Percentiles rank a stretch among this genome's conserved stretches.
These are phyloP conservation scores for Aphidius ervi DNA, from an alignment of 1,140 invertebrate genomes.

Conservation along the genomic window DNA sequence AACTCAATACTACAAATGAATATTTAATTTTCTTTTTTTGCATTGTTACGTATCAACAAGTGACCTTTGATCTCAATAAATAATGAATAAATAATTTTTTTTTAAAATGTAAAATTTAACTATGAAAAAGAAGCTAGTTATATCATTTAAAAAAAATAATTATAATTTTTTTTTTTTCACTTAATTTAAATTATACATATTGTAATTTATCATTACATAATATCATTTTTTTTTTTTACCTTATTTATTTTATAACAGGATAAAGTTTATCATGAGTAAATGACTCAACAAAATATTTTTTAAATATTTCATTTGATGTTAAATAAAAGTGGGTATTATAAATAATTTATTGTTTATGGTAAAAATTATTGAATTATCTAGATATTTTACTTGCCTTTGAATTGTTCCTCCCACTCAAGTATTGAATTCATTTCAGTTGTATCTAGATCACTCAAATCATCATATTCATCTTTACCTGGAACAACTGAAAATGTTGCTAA, in stretches of 20 bases:
- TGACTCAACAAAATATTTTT: no score
- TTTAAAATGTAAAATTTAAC: no score
- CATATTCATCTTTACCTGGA: constrained; percentile 80
- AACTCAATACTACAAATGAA: no score
- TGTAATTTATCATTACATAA: neutral
- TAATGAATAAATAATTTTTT: constrained; percentile 1
- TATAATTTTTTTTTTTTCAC: neutral
- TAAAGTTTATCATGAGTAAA: no score
- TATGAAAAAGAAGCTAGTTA: no score
- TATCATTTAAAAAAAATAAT: no score
- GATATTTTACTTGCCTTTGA: constrained; percentile 68
- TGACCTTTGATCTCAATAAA: constrained; percentile 24
- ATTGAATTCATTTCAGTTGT: constrained; percentile 82
- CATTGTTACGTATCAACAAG: constrained; percentile 8
- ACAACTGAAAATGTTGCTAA: constrained; percentile 90
- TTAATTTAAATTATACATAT: neutral
- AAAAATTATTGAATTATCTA: neutral
- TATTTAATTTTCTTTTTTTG: neutral
- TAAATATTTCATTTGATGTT: no score
- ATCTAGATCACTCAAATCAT: constrained; percentile 92
- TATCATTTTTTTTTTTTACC: neutral
- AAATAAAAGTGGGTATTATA: neutral
- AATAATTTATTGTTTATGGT: neutral
- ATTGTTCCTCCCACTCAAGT: constrained; percentile 94
- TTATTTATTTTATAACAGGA: no score